These are phyloP conservation scores for Pangasius djambal DNA, from an alignment of 2,797 vertebrate genomes.

Conservation along the genomic window DNA sequence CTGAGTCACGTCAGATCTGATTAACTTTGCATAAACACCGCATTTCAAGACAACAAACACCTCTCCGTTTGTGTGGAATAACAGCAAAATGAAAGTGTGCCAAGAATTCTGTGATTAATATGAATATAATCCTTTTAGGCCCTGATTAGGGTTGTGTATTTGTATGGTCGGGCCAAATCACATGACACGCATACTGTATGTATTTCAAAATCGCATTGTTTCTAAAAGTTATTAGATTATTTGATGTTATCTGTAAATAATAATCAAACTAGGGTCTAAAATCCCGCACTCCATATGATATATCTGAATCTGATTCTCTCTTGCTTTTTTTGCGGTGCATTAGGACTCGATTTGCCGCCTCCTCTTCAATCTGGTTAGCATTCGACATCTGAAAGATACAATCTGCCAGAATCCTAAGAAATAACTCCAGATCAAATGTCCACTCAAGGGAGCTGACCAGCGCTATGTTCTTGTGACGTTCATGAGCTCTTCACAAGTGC, in stretches of 20 bases:
- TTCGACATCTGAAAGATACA: slow-evolving; percentile 35
- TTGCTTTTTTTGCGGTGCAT: slow-evolving; percentile 9
- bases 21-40: slow-evolving; percentile 52
- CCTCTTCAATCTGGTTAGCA: slow-evolving; percentile 51
- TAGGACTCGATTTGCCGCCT: slow-evolving; percentile 38
- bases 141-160: slow-evolving; percentile 6
- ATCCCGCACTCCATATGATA: background rate
- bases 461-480: slow-evolving; percentile 35
- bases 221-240: background rate
- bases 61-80: slow-evolving; percentile 11
- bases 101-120: slow-evolving; percentile 16
- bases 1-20: slow-evolving; percentile 53
- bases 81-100: slow-evolving; percentile 27
- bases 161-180: background rate
- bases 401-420: slow-evolving; percentile 36
- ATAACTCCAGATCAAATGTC: slow-evolving; percentile 35
- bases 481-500: slow-evolving; percentile 36
- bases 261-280: background rate
- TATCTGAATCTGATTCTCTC: background rate
- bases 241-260: background rate
- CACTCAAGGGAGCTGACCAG: slow-evolving; percentile 41
- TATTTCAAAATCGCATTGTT: background rate
- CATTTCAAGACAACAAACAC: slow-evolving; percentile 42
- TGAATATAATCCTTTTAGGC: background rate
- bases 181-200: background rate